Conservation (phyloP, 2,113 vertebrate species). For the Dissostichus mawsoni region DNA sequence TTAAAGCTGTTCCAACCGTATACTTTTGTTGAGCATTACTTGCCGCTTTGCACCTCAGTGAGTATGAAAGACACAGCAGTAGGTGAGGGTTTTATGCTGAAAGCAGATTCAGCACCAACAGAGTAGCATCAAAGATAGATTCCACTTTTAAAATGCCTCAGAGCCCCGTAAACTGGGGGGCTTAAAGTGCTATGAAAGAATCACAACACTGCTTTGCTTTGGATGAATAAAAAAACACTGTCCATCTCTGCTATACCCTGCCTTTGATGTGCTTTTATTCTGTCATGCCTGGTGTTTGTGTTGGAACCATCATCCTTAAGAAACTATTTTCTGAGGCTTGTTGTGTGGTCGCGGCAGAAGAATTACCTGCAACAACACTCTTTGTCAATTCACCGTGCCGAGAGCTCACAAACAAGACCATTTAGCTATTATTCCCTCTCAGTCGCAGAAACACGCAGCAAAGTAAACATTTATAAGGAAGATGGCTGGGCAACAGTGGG, state of each 20-base stretch:
- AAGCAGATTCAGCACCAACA: conserved; percentile 57
- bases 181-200: conserved; percentile 67
- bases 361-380: conserved; percentile 70
- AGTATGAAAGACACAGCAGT: conserved; percentile 61
- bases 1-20: conserved; percentile 32
- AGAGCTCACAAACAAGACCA: conserved; percentile 82
- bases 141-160: conserved; percentile 58
- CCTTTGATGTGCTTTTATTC: conserved; percentile 72
- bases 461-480: conserved; percentile 67
- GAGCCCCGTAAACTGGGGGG: conserved; percentile 49
- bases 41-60: conserved; percentile 64
- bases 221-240: conserved; percentile 67
- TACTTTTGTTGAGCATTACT: conserved; percentile 58
- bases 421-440: conserved; percentile 86
- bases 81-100: conserved; percentile 62
- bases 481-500: conserved; percentile 49
- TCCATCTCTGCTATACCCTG: conserved; percentile 49
- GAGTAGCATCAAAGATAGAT: conserved; percentile 57
- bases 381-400: conserved; percentile 71
- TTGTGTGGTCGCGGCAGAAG: conserved; percentile 66
- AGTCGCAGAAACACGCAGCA: conserved; percentile 71
- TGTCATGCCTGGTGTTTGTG: conserved; percentile 62
- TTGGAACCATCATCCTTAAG: conserved; percentile 63
- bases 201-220: conserved; percentile 58
- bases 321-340: conserved; percentile 50